These are phyloP conservation scores for Indicator indicator DNA, from an alignment of 2,113 vertebrate species.

Conservation along the genomic window DNA sequence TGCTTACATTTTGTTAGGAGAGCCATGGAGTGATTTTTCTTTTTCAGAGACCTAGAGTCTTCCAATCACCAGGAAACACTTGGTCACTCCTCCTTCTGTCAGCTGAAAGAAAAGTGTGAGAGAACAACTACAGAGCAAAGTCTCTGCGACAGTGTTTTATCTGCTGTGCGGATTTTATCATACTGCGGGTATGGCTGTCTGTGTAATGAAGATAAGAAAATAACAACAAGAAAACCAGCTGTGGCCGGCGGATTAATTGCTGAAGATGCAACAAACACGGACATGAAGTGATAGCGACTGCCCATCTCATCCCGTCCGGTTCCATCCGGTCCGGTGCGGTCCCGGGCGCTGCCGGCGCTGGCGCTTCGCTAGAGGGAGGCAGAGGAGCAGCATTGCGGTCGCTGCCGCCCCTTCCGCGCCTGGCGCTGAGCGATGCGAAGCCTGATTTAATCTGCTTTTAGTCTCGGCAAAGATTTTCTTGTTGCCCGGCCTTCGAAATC, in stretches of 20 bases:
- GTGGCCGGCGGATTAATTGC: not conserved
- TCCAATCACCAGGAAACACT: not conserved
- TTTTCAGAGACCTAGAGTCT: not conserved
- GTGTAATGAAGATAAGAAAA: not conserved
- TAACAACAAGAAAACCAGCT: not conserved
- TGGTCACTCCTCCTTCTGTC: not conserved
- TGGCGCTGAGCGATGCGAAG: not conserved
- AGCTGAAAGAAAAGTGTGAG: too few species aligned
- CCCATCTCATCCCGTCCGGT: too few species aligned
- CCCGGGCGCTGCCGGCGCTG: not conserved
- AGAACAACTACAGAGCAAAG: not conserved
- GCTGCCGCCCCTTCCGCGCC: not conserved
- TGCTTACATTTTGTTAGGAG: not conserved
- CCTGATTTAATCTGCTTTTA: not conserved
- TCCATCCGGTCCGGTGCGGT: too few species aligned
- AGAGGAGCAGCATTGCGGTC: not conserved
- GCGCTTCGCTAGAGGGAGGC: not conserved
- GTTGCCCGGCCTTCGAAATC: not conserved
- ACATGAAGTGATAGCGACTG: not conserved
- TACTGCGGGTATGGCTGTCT: too few species aligned
- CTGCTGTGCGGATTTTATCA: not conserved
- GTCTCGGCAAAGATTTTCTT: not conserved
- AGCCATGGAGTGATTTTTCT: not conserved
- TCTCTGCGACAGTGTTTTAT: accelerated
- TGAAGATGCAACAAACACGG: too few species aligned